Base-by-base conservation (phyloP, 2,797 vertebrate genomes). In the Liasis olivaceus region DNA sequence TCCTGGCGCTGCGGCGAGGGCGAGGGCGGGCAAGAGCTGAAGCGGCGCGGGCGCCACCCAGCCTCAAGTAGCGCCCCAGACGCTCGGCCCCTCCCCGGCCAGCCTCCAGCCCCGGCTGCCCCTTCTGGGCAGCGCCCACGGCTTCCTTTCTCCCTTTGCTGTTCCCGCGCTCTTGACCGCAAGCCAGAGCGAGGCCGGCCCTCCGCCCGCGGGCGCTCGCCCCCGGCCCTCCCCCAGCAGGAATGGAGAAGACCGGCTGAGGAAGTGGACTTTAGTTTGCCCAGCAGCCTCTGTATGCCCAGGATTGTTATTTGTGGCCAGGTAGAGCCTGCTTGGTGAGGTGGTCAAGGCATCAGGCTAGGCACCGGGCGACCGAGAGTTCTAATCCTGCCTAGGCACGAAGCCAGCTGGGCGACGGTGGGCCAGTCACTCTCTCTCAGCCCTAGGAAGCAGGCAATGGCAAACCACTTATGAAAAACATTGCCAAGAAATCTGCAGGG, bases 131-230 rank as follows among this genome's bases (percentile, higher is more conserved):
- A 22, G 72, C n/a, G 90, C 66, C 86, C 85, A 90, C 93, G 17
- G 11, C 77, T 89, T 28, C 93, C 93, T 89, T 15, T 91, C 93
- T 85, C 69, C 87, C 87, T 92, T 93, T 66, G 85, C 88, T 42
- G 15, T 28, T 31, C 91, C 54, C 31, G 62, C 77, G 12, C 62
- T 5, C 62, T 9, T 1, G 4, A n/a, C 8, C 0, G 17, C 17
- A 28, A 62, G 63, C 20, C 64, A 51, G 20, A 17, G 1, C 17
- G 1, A 54, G 12, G 5, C 12, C 11, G 36, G 17, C 85, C 14
- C 15, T 31, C 14, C 26, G 17, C 51, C 28, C 17, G 0, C 31
- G 12, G 20, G 20, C 9, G 59, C 17, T 12, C 51, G 3, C 47
- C 56, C 56, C n/a, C n/a, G 8, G 1, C 13, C n/a, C 26, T 0